phyloP scores from a whole-genome alignment of 2,797 vertebrate species.

The Gallinago nigripennis region DNA sequence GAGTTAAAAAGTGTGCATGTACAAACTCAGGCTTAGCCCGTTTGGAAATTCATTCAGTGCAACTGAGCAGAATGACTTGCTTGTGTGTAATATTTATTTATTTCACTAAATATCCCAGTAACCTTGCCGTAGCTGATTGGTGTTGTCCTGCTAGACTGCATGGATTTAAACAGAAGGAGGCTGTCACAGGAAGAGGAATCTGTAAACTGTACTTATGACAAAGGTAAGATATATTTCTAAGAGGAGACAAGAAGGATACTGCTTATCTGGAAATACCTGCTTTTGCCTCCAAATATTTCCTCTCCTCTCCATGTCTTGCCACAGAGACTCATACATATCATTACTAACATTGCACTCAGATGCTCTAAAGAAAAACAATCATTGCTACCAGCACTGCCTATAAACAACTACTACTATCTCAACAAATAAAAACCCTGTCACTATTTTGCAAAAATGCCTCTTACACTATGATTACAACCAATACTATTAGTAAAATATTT shows the following conservation, averaged over 20 bases:
- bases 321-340: not conserved
- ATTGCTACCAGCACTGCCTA: not conserved
- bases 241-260: not conserved
- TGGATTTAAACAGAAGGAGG: not conserved
- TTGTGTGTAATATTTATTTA: not conserved
- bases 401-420: not conserved
- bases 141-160: not conserved
- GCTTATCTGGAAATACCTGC: not conserved
- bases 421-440: not conserved
- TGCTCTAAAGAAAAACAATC: not conserved
- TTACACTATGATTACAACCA: not conserved
- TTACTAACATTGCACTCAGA: not conserved
- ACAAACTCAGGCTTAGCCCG: not conserved
- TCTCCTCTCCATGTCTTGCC: not conserved
- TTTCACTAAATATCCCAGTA: not conserved
- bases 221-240: not conserved
- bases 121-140: not conserved
- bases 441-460: not conserved
- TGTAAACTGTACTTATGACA: not conserved
- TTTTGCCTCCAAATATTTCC: not conserved
- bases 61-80: not conserved
- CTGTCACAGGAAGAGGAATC: not conserved
- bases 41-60: not conserved
- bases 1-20: not conserved
- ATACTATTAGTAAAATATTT: conserved; percentile 13